A percentile compares a stretch with the other conserved stretches of the same genome.
These are phyloP conservation scores for Drosophila paucipuncta DNA, from an alignment of 2,888 invertebrate genomes.

Conservation along the genomic window DNA sequence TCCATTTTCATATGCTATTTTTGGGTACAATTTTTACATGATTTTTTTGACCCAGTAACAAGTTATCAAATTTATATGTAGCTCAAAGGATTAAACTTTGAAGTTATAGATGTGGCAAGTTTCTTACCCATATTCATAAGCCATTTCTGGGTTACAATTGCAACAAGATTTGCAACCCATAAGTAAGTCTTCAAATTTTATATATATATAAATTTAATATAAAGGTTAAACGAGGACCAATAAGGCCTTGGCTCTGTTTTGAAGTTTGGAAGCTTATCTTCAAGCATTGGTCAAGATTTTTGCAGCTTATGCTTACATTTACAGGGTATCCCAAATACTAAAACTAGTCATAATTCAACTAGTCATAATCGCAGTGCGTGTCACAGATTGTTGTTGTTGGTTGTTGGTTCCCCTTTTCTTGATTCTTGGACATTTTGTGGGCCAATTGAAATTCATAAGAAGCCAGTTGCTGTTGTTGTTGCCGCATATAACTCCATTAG, in stretches of 20 bases:
- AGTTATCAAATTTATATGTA: background rate
- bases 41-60: background rate
- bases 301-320: background rate
- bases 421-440: slow-evolving; percentile 44
- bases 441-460: slow-evolving; percentile 77
- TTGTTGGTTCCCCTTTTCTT: slow-evolving; percentile 5
- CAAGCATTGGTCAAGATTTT: background rate
- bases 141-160: background rate
- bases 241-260: no score
- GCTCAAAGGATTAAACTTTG: background rate
- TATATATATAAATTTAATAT: background rate
- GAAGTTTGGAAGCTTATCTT: background rate
- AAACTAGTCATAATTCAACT: slow-evolving; percentile 10
- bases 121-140: background rate
- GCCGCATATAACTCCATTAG: slow-evolving; percentile 61
- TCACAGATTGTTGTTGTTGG: slow-evolving; percentile 22
- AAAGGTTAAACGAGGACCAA: accelerated
- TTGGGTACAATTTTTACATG: background rate
- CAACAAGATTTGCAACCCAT: background rate
- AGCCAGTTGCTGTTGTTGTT: slow-evolving; percentile 28
- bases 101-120: background rate
- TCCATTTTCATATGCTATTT: background rate
- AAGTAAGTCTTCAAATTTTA: background rate
- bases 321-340: slow-evolving; percentile 24
- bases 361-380: slow-evolving; percentile 23